Conservation (phyloP, 2,113 vertebrate species). For the Tetraodon nigroviridis region DNA sequence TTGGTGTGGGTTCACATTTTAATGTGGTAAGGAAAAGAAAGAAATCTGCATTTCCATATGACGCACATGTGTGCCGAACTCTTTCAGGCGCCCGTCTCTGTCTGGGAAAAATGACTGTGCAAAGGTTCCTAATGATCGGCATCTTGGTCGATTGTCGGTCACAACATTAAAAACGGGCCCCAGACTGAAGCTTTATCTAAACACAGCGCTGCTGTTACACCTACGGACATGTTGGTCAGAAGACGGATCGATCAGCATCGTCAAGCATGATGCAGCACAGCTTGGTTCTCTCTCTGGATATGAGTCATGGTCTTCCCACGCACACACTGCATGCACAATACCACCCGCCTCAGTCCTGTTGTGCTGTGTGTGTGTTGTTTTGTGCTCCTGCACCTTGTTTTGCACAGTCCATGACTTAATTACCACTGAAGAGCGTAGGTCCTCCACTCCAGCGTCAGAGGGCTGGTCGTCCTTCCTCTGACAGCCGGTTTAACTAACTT, state of each 20-base stretch:
- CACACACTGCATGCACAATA: constrained; percentile 37
- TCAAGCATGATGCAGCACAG: constrained; percentile 64
- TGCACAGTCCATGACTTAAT: constrained; percentile 16
- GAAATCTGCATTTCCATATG: not conserved
- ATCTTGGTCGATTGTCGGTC: constrained; percentile 6
- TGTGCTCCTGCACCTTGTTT: constrained; percentile 13
- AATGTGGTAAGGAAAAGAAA: constrained; percentile 27
- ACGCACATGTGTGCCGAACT: constrained; percentile 4
- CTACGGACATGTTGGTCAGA: constrained; percentile 36
- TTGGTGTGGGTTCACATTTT: constrained; percentile 8
- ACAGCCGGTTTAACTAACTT: constrained; percentile 45
- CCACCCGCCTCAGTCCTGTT: constrained; percentile 19
- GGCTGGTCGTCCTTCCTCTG: constrained; percentile 69
- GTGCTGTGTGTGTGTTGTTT: constrained; percentile 13
- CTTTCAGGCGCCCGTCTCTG: constrained; percentile 1
- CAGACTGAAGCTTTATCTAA: constrained; percentile 37
- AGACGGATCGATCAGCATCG: constrained; percentile 28
- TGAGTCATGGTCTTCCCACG: constrained; percentile 66
- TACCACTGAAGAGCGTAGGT: constrained; percentile 26
- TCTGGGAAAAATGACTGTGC: not conserved
- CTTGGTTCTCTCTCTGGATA: constrained; percentile 46
- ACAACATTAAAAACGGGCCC: constrained; percentile 1
- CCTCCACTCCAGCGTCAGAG: constrained; percentile 32
- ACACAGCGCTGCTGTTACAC: constrained; percentile 43
- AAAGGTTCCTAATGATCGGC: constrained; percentile 11